Base-by-base conservation (phyloP, 2,797 vertebrate genomes). In the Schizothorax lantsangensis region DNA sequence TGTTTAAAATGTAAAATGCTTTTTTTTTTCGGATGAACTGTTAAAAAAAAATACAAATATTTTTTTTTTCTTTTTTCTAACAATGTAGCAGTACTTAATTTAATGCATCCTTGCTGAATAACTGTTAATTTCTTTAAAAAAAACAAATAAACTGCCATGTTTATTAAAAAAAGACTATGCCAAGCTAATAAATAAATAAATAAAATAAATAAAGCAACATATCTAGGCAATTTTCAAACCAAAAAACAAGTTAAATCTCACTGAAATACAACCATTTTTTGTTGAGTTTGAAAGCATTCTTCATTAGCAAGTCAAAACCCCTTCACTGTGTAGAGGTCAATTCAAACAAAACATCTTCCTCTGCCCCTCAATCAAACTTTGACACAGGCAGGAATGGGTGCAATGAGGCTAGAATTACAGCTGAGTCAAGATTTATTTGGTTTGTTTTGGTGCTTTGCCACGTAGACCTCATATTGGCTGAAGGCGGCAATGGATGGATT, bases 401-500 rank as follows among this genome's bases (percentile, higher is more conserved):
- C 49, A 71, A 43, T 5, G 23, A 38, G 11, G 45, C 19, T 36
- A n/a, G 30, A 68, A 36, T 15, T 49, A 19, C 26, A 21, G 59
- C 59, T 0, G 2, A 72, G 69, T 62, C 69, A 33, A 83, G n/a
- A 62, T 23, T 36, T 49, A 11, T 68, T 68, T 66, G 49, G 9
- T 54, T 74, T n/a, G 59, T 81, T 81, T 69, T 69, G 64, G 19
- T 47, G 64, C 64, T 81, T 68, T 36, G 26, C 3, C 40, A 30
- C 57, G 47, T 2, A 21, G 8, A 10, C 9, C 11, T 81, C 30
- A 49, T 33, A 69, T 11, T 72, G 66, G 64, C 79, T 52, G 8
- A 82, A 68, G 59, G 71, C 69, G 23, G 68, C 49, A 11, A 69
- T 59, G 71, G 30, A 36, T 15, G 52, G 11, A 82, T 83, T 71